Evolutionary conservation across 2,113 vertebrate species (phyloP).

Genomic region (Engraulis encrasicolus): DNA sequence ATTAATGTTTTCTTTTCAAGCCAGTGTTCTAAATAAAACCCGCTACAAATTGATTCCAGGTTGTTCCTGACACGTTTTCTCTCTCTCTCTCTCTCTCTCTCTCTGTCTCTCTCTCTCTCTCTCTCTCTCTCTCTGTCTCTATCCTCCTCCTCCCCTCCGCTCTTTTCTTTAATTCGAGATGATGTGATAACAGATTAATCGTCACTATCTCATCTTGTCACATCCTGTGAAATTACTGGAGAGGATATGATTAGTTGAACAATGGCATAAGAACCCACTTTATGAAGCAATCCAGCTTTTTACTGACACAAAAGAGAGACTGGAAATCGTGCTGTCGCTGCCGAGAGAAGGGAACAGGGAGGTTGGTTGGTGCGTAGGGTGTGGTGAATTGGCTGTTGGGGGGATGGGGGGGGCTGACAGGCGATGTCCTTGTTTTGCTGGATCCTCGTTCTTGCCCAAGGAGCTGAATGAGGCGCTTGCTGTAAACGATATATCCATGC

Average conservation of each 20-base stretch:
- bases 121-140: too few relatives aligned
- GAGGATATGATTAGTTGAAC: slow-evolving; percentile 80
- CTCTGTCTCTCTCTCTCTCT: too few relatives aligned
- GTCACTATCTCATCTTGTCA: slow-evolving; percentile 78
- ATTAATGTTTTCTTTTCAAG: slow-evolving; percentile 80
- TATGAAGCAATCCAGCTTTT: slow-evolving; percentile 73
- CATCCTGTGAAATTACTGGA: slow-evolving; percentile 77
- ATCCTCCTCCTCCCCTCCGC: slow-evolving; percentile 35
- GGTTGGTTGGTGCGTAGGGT: too few relatives aligned
- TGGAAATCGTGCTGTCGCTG: slow-evolving; percentile 58
- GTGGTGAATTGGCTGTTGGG: too few relatives aligned
- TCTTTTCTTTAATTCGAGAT: slow-evolving; percentile 78
- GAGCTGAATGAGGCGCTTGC: slow-evolving; percentile 57
- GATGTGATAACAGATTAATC: slow-evolving; percentile 75
- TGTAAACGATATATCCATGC: slow-evolving; percentile 49
- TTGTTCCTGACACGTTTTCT: slow-evolving; percentile 64
- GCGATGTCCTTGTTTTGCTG: slow-evolving; percentile 58
- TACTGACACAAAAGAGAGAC: slow-evolving; percentile 69
- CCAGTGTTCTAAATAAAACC: slow-evolving; percentile 72
- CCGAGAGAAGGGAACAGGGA: slow-evolving; percentile 26
- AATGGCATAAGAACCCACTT: slow-evolving; percentile 77
- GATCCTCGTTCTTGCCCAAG: slow-evolving; percentile 64
- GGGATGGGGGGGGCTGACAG: slow-evolving; percentile 49
- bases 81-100: too few relatives aligned
- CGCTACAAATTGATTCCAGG: slow-evolving; percentile 75